Base-by-base conservation (phyloP, 2,797 vertebrate genomes). In the Meriones psammophilus region DNA sequence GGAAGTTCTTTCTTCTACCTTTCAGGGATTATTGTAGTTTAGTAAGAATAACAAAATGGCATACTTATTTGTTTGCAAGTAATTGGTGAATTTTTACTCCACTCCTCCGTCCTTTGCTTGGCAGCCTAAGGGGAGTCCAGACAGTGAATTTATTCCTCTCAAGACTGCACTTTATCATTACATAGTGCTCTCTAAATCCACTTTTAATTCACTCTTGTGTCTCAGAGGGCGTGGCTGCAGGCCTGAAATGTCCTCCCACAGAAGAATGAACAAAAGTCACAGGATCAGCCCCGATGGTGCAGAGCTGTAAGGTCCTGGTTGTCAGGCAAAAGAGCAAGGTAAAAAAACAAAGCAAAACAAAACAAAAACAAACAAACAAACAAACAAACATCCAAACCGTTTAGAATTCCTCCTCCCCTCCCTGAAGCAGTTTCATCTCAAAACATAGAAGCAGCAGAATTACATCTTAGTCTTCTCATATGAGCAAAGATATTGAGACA, bases 171-270 rank as follows among this genome's bases (percentile, higher is more conserved):
- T 97, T 96, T 87, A 86, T 97, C 95, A 96, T 93, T 4, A 36
- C 95, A 88, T 50, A 66, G 56, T 87, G 74, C 71, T 88, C 95
- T 97, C 90, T 97, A 97, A 97, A 98, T 98, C 97, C 94, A 97
- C 81, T 97, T 97, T 97, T 98, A 97, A 98, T 98, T 97, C 96
- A 95, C 95, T 96, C 71, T 33, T 93, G 56, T 96, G 97, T 97
- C 97, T 96, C 56, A 17, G 96, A 64, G 58, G 97, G 96, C 1
- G 94, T 96, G 94, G 93, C 62, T 87, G 83, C n/a, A 56, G 68
- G 62, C 84, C 87, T 56, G 3, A 95, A 94, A 84, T 0, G 76
- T 96, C 97, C 97, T 96, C 96, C 94, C 96, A 71, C 39, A 0
- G 39, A 95, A 56, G 89, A 93, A 66, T 91, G 95, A 97, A 90